Percentiles rank a stretch among this genome's conserved stretches.
These are phyloP conservation scores for Drosophila erecta DNA, from an alignment of 1,140 invertebrate genomes.

Conservation along the genomic window DNA sequence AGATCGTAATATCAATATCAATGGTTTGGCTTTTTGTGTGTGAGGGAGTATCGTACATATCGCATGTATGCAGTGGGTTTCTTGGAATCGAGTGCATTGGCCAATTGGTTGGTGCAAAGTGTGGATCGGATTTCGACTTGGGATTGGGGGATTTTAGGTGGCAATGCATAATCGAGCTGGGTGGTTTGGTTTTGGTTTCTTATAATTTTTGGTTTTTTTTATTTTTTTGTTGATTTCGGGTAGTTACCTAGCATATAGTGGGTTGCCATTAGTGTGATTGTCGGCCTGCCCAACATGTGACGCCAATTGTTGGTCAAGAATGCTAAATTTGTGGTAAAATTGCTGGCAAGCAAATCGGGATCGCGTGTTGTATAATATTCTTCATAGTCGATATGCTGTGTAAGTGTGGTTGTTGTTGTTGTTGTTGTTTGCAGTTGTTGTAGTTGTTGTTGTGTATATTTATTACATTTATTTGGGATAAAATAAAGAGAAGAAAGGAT, in stretches of 20 bases:
- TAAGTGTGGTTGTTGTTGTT: constrained; percentile 36
- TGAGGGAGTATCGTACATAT: not conserved
- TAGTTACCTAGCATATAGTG: constrained; percentile 91
- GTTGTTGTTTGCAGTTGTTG: constrained; percentile 25
- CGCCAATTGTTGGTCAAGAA: constrained; percentile 97
- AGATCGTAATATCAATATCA: not conserved
- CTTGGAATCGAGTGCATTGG: constrained; percentile 2
- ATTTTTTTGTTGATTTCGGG: constrained; percentile 6
- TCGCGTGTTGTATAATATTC: constrained; percentile 97
- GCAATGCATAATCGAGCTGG: constrained; percentile 16
- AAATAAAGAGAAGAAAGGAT: constrained; percentile 41
- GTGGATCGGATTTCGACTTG: constrained; percentile 8
- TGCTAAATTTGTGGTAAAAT: constrained; percentile 94
- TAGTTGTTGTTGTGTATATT: constrained; percentile 39
- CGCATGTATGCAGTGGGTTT: constrained; percentile 5
- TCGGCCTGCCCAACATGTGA: constrained; percentile 95
- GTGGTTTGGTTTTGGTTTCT: constrained; percentile 9
- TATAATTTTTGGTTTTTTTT: not conserved
- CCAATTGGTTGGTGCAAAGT: not conserved
- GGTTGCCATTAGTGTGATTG: constrained; percentile 92
- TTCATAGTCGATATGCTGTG: constrained; percentile 96
- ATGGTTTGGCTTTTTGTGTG: constrained; percentile 20
- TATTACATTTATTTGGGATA: constrained; percentile 24
- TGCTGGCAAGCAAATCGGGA: constrained; percentile 93
- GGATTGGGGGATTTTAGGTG: not conserved